Conservation (phyloP, 2,113 vertebrate genomes). For the Brachyhypopomus occidentalis region DNA sequence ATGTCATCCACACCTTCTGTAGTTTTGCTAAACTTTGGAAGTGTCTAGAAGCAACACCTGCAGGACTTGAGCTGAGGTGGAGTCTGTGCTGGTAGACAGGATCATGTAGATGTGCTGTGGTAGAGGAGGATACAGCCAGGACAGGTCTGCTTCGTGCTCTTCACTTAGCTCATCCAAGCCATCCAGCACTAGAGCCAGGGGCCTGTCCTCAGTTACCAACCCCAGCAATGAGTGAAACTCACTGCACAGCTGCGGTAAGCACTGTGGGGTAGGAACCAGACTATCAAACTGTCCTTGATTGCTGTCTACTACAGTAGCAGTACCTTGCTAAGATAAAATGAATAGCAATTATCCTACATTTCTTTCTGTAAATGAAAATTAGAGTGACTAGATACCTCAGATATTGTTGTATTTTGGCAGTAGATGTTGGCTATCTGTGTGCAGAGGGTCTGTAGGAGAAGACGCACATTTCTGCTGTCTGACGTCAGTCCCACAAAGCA, state of each 20-base stretch:
- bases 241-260: conserved; percentile 62
- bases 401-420: conserved; percentile 60
- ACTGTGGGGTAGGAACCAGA: conserved; percentile 49
- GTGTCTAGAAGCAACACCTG: conserved; percentile 53
- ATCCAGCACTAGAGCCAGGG: conserved; percentile 68
- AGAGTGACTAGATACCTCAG: conserved; percentile 55
- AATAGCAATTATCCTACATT: background rate
- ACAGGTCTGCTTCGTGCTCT: conserved; percentile 64
- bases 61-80: conserved; percentile 52
- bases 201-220: conserved; percentile 55
- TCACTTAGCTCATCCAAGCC: conserved; percentile 71
- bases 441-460: conserved; percentile 67
- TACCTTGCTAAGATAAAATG: no score
- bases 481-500: conserved; percentile 65
- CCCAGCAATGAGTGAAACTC: conserved; percentile 69
- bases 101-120: conserved; percentile 64
- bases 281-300: background rate
- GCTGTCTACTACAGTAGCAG: no score
- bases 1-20: background rate
- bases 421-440: conserved; percentile 65
- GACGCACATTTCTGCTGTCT: conserved; percentile 60
- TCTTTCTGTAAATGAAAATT: background rate
- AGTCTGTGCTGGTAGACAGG: conserved; percentile 63
- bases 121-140: conserved; percentile 65
- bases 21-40: no score